Base-by-base conservation (phyloP, 64 coral and sea anemone genomes). In the Stichodactyla mertensii region DNA sequence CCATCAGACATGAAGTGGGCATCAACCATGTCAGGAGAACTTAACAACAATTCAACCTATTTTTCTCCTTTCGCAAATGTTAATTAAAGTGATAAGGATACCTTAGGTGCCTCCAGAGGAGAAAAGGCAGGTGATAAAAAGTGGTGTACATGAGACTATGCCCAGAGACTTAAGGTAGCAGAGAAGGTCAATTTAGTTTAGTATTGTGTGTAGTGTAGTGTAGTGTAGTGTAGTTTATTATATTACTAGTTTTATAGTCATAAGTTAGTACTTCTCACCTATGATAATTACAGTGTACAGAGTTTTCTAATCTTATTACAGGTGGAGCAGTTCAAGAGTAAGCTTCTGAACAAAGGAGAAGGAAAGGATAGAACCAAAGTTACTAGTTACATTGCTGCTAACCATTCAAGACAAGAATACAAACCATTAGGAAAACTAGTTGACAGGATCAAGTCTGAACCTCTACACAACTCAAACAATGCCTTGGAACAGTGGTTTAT, bases 401-500 rank as follows among this genome's bases (percentile, higher is more conserved):
- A 62, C 60, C 13, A 15, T 62, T 15, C 11, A 13, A 62, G 60
- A 16, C 81, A 92, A 88, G 91, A 93, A 27, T 86, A 77, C 57
- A 77, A 84, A 28, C 80, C 88, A 36, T 71, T 92, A 12, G 86
- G 81, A 52, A 28, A 56, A n/a, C 64, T 92, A 9, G 64, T 92
- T 78, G 67, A 92, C 64, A 45, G 51, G 52, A 84, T 51, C 19
- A 88, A 88, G 71, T 62, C 28, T 20, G 91, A 88, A 23, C 90
- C 90, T 10, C 82, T 92, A 20, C 78, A 92, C 52, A 92, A 87
- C 83, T 71, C 55, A 20, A 92, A 92, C 36, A 92, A 92, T 92
- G 86, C 26, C 0, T 92, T 86, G 86, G 81, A 92, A 18, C 71
- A 78, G n/a, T 78, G 60, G 60, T 62, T 62, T 62, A 15, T 15